Evolutionary conservation across 2,888 invertebrate species (phyloP), one percentile per base, ranked within the genome.

Genomic region (Sisyra nigra): DNA sequence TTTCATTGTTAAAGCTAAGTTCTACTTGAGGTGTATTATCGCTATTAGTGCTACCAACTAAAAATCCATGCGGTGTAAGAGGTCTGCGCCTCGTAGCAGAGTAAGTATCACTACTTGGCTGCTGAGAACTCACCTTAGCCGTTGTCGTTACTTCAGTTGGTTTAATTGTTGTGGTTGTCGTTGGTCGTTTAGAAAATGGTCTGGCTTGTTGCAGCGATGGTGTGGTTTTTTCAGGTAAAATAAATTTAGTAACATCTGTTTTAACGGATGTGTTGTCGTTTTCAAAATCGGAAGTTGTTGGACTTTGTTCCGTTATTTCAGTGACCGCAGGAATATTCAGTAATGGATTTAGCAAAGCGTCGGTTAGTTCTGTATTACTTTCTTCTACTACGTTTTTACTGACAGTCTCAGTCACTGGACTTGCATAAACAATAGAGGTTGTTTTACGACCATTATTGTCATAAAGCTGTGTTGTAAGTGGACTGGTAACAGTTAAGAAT

Each of bases 191-290:
- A 42, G 55, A 56, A 47, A 59, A 61, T 34, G 59, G 59, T 48
- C 57, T 54, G 15, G 58, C 57, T 48, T 55, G 56, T 46, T 52
- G 55, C 31, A 58, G 52, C 45, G 51, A 50, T n/a, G 57, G 54
- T 32, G 52, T 46, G 46, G 39, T 48, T 46, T 17, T 52, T 47
- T 48, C 47, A 42, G 48, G 35, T 18, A 37, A 15, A 4, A 35
- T 7, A 35, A 15, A 15, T 35, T 35, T 35, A 15, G 14, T 9
- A 3, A 14, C 35, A 35, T 6, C 17, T 13, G 35, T 35, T 35
- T 35, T 13, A 4, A 33, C 9, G 33, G 11, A 13, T 33, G 14
- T n/a, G 9, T 33, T 33, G 3, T 13, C n/a, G 14, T 33, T 33
- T 33, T 33, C 5, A 13, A 6, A n/a, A 5, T 33, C 18, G 24